A percentile compares a stretch with the other conserved stretches of the same genome.
Conservation (phyloP, 2,113 vertebrate species). For the Pterocles orientalis region DNA sequence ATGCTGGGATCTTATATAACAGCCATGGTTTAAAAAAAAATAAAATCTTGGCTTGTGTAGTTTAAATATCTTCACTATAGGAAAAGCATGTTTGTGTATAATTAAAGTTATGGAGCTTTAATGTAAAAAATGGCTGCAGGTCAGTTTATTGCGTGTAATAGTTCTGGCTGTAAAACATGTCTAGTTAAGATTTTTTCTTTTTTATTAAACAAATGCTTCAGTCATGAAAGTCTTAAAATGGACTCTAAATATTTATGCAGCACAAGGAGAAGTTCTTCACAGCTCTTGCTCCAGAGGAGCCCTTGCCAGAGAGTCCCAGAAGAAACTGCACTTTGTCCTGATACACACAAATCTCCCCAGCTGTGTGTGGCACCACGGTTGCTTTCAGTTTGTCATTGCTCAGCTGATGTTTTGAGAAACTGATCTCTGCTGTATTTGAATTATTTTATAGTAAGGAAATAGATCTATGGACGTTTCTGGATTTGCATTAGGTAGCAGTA, state of each 20-base stretch:
- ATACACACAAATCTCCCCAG: background rate
- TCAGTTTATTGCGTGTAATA: background rate
- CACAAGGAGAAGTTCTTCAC: background rate
- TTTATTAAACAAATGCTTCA: background rate
- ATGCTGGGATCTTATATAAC: background rate
- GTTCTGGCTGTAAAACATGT: conserved; percentile 12
- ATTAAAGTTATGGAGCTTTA: background rate
- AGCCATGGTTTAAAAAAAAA: background rate
- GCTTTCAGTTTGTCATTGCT: background rate
- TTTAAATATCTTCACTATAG: conserved; percentile 42
- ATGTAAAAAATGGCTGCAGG: background rate
- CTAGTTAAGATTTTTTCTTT: background rate
- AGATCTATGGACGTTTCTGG: rapidly evolving
- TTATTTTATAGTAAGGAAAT: background rate
- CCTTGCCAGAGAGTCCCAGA: background rate
- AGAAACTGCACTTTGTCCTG: background rate
- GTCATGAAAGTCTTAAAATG: background rate
- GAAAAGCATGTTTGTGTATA: conserved; percentile 22
- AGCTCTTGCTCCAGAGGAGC: background rate
- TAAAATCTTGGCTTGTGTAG: background rate
- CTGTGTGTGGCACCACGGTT: background rate
- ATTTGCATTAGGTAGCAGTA: background rate
- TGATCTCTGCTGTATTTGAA: background rate
- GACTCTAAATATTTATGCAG: conserved; percentile 38
- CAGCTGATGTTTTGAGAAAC: background rate